Base-by-base conservation (phyloP, 2,113 vertebrate genomes). In the Chiloscyllium plagiosum region DNA sequence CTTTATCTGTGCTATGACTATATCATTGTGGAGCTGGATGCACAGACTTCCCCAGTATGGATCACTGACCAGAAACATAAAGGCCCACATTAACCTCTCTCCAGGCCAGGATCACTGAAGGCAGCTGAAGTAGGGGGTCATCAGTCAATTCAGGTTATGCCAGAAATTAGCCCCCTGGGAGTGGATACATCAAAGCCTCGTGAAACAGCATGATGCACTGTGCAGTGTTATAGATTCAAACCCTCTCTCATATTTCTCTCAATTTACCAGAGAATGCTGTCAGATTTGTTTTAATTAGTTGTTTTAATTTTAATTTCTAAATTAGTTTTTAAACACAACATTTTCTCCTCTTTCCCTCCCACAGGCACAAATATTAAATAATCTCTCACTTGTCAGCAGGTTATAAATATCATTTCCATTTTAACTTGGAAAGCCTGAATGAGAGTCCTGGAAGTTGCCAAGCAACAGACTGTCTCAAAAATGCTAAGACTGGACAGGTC, bases 371-470 rank as follows among this genome's bases (percentile, higher is more conserved):
- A 66, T 92, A 92, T 92, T 65, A 65, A 90, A 90, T 90, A 13
- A 33, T 90, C 50, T 90, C 50, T 61, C 33, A 24, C 13, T 20
- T 92, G 56, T 56, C 33, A 65, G 86, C n/a, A 80, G 56, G 26
- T 65, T 92, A 65, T 37, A 92, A 92, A 92, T 33, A 92, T 33
- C 24, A 12, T 15, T 56, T 89, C 86, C 56, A 92, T 65, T 92
- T 92, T 65, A 65, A 65, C 56, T 92, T 65, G 65, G 17, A 65
- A 56, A 65, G 6, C 29, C 56, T 65, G 89, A 92, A 33, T 29
- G 26, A 92, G 89, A 92, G 56, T 92, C 56, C 89, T 92, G 89
- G n/a, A 33, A 6, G 89, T 92, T 92, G 89, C 89, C 65, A n/a
- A 65, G 89, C 89, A 66, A 92, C 89, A 37, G 29, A n/a, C 17